phyloP scores from a whole-genome alignment of 2,113 vertebrate genomes.

The Pogonocichla stellata region DNA sequence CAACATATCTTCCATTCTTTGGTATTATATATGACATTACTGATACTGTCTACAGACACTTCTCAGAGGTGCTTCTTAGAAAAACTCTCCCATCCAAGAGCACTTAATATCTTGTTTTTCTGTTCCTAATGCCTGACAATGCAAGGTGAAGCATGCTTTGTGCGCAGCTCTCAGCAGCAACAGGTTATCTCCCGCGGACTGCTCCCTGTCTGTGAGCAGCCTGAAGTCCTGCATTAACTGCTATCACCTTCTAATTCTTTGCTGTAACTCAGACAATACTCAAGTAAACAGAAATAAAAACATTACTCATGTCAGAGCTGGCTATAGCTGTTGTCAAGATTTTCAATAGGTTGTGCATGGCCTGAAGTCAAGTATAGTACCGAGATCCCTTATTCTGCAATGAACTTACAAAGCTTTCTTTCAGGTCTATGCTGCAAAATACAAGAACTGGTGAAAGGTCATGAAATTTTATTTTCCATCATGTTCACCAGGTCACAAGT shows the following conservation, averaged over 20 bases:
- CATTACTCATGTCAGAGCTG: background rate
- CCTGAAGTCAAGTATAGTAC: background rate
- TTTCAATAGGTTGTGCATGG: background rate
- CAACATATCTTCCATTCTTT: background rate
- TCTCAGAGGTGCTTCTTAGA: background rate
- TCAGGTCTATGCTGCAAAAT: background rate
- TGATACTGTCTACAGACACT: background rate
- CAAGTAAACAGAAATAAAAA: slow-evolving; percentile 12
- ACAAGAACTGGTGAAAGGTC: background rate
- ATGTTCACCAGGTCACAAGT: background rate
- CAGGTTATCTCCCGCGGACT: background rate
- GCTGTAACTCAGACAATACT: background rate
- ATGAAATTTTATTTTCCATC: background rate
- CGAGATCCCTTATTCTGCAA: background rate
- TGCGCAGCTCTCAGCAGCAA: background rate
- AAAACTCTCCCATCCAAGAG: background rate
- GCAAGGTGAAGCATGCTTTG: background rate
- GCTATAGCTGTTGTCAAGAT: background rate
- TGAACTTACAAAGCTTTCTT: background rate
- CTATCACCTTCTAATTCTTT: background rate
- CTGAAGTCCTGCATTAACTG: background rate
- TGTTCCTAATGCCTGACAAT: background rate
- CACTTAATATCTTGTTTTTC: background rate
- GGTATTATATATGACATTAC: background rate
- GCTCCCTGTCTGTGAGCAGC: background rate